Percentiles rank a stretch among this genome's conserved stretches.
Conservation (phyloP, 1,140 invertebrate species). For the Himalopsyche phryganea region DNA sequence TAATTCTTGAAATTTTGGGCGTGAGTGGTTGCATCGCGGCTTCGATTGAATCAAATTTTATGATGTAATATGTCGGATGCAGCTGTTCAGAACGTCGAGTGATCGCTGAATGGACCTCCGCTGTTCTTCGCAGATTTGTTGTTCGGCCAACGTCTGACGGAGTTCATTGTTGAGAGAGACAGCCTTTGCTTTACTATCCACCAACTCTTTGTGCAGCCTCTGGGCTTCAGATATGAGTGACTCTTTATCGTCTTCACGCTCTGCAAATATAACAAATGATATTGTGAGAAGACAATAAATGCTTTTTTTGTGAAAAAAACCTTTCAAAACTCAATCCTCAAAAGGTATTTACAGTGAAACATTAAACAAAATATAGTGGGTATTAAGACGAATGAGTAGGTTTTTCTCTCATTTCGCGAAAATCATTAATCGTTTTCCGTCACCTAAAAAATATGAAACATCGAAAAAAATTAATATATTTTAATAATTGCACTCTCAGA, state of each 20-base stretch:
- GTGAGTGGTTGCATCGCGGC: no score
- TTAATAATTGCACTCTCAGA: no score
- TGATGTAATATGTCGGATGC: slow-evolving; percentile 8
- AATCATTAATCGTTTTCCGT: no score
- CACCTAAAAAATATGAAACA: no score
- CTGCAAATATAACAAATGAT: slow-evolving; percentile 13
- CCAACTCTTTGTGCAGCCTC: slow-evolving; percentile 13
- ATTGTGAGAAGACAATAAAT: no score
- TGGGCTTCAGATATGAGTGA: slow-evolving; percentile 3
- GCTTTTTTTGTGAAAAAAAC: not conserved
- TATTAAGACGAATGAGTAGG: no score
- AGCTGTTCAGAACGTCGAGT: slow-evolving; percentile 23
- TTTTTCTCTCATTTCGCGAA: no score
- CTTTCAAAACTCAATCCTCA: not conserved
- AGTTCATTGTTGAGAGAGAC: slow-evolving; percentile 15
- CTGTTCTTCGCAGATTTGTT: slow-evolving; percentile 25
- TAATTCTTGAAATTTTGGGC: no score
- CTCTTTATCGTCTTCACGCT: slow-evolving; percentile 19
- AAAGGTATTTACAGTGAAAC: not conserved
- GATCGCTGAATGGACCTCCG: slow-evolving; percentile 12
- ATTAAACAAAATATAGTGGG: not conserved
- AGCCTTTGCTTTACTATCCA: slow-evolving; percentile 10
- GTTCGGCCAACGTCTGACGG: slow-evolving; percentile 13
- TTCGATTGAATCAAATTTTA: no score
- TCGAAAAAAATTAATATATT: no score